A percentile compares a stretch with the other conserved stretches of the same genome.
phyloP scores from a whole-genome alignment of 2,113 vertebrate species.

The Fulmarus glacialis region DNA sequence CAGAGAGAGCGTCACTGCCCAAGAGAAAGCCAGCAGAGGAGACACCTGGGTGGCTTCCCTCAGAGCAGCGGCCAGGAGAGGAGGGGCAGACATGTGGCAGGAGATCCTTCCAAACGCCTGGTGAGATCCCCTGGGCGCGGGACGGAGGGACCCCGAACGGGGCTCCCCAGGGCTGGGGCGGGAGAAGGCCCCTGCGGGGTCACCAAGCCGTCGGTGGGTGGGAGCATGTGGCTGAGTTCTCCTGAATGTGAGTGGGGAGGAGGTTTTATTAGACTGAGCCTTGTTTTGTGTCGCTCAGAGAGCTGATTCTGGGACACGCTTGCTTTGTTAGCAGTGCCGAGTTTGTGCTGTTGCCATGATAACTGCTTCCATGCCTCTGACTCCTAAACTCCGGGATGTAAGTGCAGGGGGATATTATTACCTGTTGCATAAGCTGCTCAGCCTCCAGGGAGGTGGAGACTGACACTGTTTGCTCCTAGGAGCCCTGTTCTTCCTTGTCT shows the following conservation, averaged over 20 bases:
- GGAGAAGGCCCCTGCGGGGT: not conserved
- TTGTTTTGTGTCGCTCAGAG: not conserved
- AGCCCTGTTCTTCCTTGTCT: not conserved
- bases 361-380: not conserved
- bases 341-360: not conserved
- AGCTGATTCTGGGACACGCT: not conserved
- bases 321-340: not conserved
- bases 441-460: not conserved
- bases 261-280: not conserved
- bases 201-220: not conserved
- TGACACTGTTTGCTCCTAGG: not conserved
- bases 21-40: not conserved
- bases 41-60: not conserved
- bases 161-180: rapidly evolving
- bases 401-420: not conserved
- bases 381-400: not conserved
- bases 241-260: not conserved
- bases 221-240: not conserved
- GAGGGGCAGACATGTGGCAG: constrained; percentile 48
- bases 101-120: constrained; percentile 7
- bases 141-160: rapidly evolving
- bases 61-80: not conserved
- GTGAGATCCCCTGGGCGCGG: not conserved
- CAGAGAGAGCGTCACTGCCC: not conserved
- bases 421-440: not conserved